Evolutionary conservation across 53 echinoderm and acorn worm genomes (phyloP).

Genomic region (Patiria pectinifera): DNA sequence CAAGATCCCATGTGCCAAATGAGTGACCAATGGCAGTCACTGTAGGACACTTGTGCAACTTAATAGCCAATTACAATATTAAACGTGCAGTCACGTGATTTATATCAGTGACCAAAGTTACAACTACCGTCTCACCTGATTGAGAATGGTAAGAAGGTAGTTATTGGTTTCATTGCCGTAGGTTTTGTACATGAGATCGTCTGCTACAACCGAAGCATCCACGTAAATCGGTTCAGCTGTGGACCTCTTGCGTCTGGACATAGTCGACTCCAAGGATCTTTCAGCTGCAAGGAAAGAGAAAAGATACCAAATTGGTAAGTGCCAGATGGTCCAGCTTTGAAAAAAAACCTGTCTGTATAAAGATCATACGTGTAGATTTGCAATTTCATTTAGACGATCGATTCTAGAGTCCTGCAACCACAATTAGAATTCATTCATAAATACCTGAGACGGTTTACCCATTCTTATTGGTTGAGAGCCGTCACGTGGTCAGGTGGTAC

Average conservation of each 20-base stretch:
- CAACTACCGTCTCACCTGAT: constrained; percentile 67
- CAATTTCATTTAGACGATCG: no score
- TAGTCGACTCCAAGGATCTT: neutral
- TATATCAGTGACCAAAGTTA: neutral
- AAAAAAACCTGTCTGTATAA: neutral
- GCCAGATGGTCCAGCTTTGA: neutral
- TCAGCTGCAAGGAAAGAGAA: constrained; percentile 7
- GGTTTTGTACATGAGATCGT: constrained; percentile 71
- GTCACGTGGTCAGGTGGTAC: no score
- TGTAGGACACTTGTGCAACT: no score
- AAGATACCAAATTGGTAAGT: neutral
- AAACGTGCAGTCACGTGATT: neutral
- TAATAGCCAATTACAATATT: neutral
- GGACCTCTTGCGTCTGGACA: constrained; percentile 5
- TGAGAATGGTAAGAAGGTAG: constrained; percentile 77
- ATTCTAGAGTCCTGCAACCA: no score
- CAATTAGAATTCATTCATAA: no score
- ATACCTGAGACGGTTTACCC: no score
- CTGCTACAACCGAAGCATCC: constrained; percentile 83
- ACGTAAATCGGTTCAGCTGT: constrained; percentile 49
- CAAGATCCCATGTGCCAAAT: no score
- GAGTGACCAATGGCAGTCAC: no score
- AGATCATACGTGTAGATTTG: no score
- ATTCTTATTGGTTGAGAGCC: no score
- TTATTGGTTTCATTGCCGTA: constrained; percentile 74